Evolutionary conservation across 92 coral and sea anemone genomes (phyloP).

Genomic region (Galaxea fascicularis): DNA sequence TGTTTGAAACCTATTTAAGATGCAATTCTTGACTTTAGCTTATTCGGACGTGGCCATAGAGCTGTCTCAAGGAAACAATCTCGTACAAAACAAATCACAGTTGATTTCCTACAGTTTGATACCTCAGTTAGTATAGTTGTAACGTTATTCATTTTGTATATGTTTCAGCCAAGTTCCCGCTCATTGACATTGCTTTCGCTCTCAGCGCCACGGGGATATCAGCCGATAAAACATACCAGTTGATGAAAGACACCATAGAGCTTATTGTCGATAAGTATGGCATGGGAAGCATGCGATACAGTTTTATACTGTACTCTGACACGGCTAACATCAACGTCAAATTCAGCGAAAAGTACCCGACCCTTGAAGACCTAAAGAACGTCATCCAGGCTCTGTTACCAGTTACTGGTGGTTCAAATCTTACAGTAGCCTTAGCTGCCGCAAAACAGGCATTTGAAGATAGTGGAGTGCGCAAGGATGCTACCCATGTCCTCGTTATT

Average conservation of each 20-base stretch:
- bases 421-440: slow-evolving; percentile 10
- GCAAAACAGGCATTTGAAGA: slow-evolving; percentile 37
- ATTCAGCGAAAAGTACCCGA: slow-evolving; percentile 51
- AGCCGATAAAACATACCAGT: slow-evolving; percentile 57
- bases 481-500: slow-evolving; percentile 69
- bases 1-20: no score
- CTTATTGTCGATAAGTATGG: slow-evolving; percentile 78
- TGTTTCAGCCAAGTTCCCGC: slow-evolving; percentile 34
- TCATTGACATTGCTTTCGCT: slow-evolving; percentile 81
- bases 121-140: no score
- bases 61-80: no score
- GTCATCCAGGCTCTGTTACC: slow-evolving; percentile 26
- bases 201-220: slow-evolving; percentile 76
- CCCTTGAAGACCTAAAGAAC: slow-evolving; percentile 32
- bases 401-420: slow-evolving; percentile 16
- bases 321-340: slow-evolving; percentile 12
- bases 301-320: slow-evolving; percentile 57
- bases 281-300: slow-evolving; percentile 65
- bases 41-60: no score
- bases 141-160: neutral
- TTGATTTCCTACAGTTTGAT: no score
- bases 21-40: no score
- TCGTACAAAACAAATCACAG: no score
- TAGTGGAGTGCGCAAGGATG: slow-evolving; percentile 47
- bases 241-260: slow-evolving; percentile 77